These are phyloP conservation scores for Ophonus ardosiacus DNA, from an alignment of 2,888 invertebrate genomes.

Conservation along the genomic window DNA sequence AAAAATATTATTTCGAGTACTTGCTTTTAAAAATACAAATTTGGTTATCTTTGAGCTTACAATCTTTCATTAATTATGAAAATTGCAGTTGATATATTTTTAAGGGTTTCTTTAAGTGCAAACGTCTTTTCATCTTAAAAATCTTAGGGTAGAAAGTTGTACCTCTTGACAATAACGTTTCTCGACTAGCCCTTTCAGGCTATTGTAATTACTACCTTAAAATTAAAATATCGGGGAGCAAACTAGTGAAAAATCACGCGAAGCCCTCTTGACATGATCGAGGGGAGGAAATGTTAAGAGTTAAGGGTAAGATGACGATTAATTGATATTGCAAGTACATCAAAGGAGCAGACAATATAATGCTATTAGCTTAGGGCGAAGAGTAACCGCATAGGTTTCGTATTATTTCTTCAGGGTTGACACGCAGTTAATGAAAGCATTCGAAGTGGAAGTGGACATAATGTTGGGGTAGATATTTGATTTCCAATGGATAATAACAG, in stretches of 20 bases:
- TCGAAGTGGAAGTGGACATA: constrained; percentile 22
- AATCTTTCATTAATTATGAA: too few relatives aligned
- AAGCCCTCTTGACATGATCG: constrained; percentile 15
- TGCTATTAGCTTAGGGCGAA: constrained; percentile 14
- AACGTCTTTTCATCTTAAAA: not conserved
- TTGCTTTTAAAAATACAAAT: too few relatives aligned
- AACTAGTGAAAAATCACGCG: constrained; percentile 7
- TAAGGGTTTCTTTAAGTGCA: not conserved
- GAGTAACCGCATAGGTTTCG: constrained; percentile 34
- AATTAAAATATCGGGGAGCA: constrained; percentile 12
- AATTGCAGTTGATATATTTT: too few relatives aligned
- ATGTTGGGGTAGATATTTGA: constrained; percentile 52
- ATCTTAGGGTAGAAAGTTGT: not conserved
- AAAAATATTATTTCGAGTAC: too few relatives aligned
- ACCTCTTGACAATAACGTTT: not conserved
- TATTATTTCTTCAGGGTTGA: constrained; percentile 36
- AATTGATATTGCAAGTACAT: constrained; percentile 39
- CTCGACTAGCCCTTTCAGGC: not conserved
- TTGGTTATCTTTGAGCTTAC: too few relatives aligned
- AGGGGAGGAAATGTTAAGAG: constrained; percentile 32
- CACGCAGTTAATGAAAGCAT: constrained; percentile 13
- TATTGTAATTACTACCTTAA: not conserved
- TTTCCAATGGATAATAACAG: constrained; percentile 60
- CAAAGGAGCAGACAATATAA: constrained; percentile 39
- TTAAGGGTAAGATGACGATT: constrained; percentile 41